These are phyloP conservation scores for Mesoclemmys tuberculata DNA, from an alignment of 2,113 vertebrate genomes.

Conservation along the genomic window DNA sequence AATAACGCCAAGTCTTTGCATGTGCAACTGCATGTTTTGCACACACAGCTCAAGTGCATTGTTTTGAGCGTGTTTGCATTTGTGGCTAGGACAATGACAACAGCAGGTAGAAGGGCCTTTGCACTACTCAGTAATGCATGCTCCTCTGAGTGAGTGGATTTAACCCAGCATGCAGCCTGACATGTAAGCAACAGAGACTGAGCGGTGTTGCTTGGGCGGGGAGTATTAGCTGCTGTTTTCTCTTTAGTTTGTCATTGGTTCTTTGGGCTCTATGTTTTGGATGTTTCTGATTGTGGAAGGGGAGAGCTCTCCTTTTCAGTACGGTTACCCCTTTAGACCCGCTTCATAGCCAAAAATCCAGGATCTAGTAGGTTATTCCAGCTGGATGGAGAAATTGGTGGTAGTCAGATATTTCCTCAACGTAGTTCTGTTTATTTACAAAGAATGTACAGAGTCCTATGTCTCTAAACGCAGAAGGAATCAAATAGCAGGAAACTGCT, in stretches of 20 bases:
- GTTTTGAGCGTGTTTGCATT: conserved; percentile 38
- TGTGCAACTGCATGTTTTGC: not conserved
- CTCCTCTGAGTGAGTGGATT: not conserved
- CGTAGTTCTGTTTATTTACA: not conserved
- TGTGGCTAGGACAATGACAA: not conserved
- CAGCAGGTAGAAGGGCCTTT: not conserved
- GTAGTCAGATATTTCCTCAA: not conserved
- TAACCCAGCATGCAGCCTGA: not conserved
- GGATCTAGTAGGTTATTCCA: not conserved
- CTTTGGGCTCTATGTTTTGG: not conserved
- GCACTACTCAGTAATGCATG: not conserved
- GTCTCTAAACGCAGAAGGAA: not conserved
- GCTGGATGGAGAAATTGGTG: not conserved
- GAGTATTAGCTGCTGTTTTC: not conserved
- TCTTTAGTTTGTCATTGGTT: not conserved
- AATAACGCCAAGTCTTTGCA: conserved; percentile 25
- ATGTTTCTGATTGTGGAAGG: not conserved
- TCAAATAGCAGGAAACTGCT: not conserved
- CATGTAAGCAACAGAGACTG: not conserved
- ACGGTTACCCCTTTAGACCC: not conserved
- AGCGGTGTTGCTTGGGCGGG: not conserved
- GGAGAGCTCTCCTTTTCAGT: not conserved
- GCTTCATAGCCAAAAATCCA: not conserved
- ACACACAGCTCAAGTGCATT: not conserved
- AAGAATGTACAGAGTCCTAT: too few relatives aligned